Conservation (phyloP, 2,888 invertebrate species). For the Eudemis profundana region DNA sequence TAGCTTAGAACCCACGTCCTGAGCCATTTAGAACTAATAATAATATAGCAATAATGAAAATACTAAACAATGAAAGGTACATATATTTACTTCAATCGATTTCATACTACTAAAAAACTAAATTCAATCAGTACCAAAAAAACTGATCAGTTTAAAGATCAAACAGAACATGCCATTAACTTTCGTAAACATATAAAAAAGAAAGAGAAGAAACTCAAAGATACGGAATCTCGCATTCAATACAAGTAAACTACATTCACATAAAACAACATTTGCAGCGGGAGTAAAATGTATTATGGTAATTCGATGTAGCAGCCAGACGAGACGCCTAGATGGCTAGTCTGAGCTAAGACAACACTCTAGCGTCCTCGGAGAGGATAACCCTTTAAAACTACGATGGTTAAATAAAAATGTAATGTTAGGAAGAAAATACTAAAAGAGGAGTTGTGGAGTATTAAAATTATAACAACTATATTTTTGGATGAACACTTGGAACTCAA, state of each 20-base stretch:
- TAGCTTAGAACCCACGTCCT: too few relatives aligned
- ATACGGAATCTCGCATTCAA: neutral
- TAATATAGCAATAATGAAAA: too few relatives aligned
- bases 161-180: too few relatives aligned
- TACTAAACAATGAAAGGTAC: too few relatives aligned
- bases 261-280: slow-evolving; percentile 24
- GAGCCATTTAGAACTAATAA: too few relatives aligned
- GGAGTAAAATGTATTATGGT: slow-evolving; percentile 32
- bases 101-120: too few relatives aligned
- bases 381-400: neutral
- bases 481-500: too few relatives aligned
- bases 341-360: slow-evolving; percentile 19
- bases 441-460: neutral
- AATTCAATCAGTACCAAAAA: too few relatives aligned
- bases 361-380: slow-evolving; percentile 12
- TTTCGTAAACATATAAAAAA: too few relatives aligned
- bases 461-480: too few relatives aligned
- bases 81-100: too few relatives aligned
- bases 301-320: slow-evolving; percentile 18
- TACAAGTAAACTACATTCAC: slow-evolving; percentile 5
- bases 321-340: slow-evolving; percentile 21
- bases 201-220: neutral
- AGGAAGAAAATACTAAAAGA: neutral
- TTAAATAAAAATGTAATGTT: neutral
- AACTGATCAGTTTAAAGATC: too few relatives aligned